Evolutionary conservation across 2,797 vertebrate genomes (phyloP).

Genomic region (Kryptolebias ocellatus): DNA sequence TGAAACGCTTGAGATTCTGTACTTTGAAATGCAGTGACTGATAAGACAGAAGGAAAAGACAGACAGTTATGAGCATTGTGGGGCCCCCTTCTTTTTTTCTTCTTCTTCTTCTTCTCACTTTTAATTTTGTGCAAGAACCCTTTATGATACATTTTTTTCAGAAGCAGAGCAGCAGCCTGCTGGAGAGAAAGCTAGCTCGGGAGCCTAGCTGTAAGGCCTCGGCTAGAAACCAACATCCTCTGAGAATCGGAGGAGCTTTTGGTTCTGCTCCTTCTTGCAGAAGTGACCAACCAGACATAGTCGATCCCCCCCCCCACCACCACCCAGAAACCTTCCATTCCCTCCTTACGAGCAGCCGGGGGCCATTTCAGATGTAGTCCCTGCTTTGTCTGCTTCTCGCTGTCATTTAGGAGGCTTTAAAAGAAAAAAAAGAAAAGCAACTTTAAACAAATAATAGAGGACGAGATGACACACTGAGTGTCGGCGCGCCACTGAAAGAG

Average conservation of each 20-base stretch:
- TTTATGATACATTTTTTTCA: slow-evolving; percentile 2
- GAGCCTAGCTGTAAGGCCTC: slow-evolving; percentile 37
- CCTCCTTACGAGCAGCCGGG: not conserved
- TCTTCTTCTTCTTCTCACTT: not conserved
- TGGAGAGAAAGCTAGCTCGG: slow-evolving; percentile 32
- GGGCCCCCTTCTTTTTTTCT: too few species aligned
- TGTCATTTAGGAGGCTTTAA: slow-evolving; percentile 13
- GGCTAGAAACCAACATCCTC: slow-evolving; percentile 45
- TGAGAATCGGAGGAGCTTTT: slow-evolving; percentile 70
- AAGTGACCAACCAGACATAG: slow-evolving; percentile 44
- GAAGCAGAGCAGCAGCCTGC: slow-evolving; percentile 38
- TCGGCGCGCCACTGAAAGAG: not conserved
- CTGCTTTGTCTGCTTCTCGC: slow-evolving; percentile 1
- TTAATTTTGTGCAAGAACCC: not conserved
- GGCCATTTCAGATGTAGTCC: too few species aligned
- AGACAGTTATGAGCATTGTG: slow-evolving; percentile 22
- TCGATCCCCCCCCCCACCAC: slow-evolving; percentile 2
- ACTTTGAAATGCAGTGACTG: slow-evolving; percentile 57
- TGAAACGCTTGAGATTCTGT: slow-evolving; percentile 50
- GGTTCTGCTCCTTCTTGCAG: slow-evolving; percentile 50
- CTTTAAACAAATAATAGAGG: not conserved
- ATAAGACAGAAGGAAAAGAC: slow-evolving; percentile 35
- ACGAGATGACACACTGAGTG: not conserved
- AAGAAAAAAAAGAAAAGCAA: slow-evolving; percentile 9
- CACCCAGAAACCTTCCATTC: too few species aligned